Conservation (phyloP, 2,888 invertebrate species). For the Beris chalybata region DNA sequence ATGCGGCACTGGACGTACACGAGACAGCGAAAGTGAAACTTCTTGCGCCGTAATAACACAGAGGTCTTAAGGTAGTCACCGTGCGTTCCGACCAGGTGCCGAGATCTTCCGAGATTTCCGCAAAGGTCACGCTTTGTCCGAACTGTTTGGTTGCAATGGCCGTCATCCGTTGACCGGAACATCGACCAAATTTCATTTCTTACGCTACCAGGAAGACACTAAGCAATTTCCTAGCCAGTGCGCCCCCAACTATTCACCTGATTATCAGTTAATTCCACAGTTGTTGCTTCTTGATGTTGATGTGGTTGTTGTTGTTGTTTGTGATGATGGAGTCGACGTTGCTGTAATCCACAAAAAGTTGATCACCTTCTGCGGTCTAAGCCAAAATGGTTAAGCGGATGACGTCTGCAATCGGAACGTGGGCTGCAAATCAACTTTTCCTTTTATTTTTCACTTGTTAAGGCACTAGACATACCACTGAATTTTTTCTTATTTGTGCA, state of each 20-base stretch:
- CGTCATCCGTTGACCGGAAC: slow-evolving; percentile 9
- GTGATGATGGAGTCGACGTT: background rate
- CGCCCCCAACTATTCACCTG: slow-evolving; percentile 21
- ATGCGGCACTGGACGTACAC: no score
- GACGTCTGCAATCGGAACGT: slow-evolving; percentile 17
- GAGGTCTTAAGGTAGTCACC: no score
- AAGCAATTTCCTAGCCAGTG: background rate
- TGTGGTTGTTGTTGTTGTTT: background rate
- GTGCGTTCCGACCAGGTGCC: no score
- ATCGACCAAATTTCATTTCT: background rate
- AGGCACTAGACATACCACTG: no score
- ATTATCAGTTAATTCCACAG: slow-evolving; percentile 17
- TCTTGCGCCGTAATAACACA: no score
- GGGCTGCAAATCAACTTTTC: slow-evolving; percentile 9
- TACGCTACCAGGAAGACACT: slow-evolving; percentile 3
- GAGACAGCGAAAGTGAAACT: no score
- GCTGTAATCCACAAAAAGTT: slow-evolving; percentile 33
- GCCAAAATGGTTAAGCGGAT: slow-evolving; percentile 34
- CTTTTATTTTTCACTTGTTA: slow-evolving; percentile 1
- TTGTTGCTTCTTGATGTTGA: background rate
- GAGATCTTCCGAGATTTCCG: no score
- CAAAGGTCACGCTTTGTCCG: no score
- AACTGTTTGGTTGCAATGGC: background rate
- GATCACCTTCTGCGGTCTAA: slow-evolving; percentile 36
- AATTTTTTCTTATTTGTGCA: no score